Evolutionary conservation across 2,888 invertebrate genomes (phyloP), one percentile per base, ranked within the genome.

Genomic region (Didymodactylos carnosus): DNA sequence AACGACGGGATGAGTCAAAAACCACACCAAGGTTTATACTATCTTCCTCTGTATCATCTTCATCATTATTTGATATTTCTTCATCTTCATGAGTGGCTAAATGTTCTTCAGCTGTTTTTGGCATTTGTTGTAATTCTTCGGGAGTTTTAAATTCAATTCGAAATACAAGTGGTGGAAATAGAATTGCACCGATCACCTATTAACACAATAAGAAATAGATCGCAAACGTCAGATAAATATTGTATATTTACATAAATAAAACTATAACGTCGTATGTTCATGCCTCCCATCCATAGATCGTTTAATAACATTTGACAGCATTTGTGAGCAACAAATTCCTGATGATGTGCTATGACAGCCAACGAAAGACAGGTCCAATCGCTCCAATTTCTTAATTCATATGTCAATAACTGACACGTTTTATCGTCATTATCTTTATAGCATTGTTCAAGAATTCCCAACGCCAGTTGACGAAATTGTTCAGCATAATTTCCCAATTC

Each of bases 251-350:
- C n/a, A n/a, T n/a, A n/a, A n/a, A n/a, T n/a, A n/a, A n/a, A n/a
- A 14, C 70, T 43, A 84, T 93, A 92, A 84, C 93, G 94, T 78
- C 95, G 87, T 69, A 94, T 94, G 77, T 94, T 87, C 51, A 98
- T 87, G 1, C 95, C 97, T 7, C 98, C 98, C 91, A 97, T 95
- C 98, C 98, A 98, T 72, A 98, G 87, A 85, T 98, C 97, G n/a
- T 94, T 94, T 71, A 98, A 87, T 76, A 98, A 91, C 73, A 94
- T 92, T 87, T 98, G 98, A 79, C 93, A 92, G 78, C 84, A 84
- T 4, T 84, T 82, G 78, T 86, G 84, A 5, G 85, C 84, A 25
- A 95, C 86, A 51, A 95, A 86, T 10, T 91, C 90, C 70, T 92
- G 87, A 84, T 95, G 94, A 84, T 94, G 93, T 72, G 94, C 95